Evolutionary conservation across 2,797 vertebrate species (phyloP), one percentile per base, ranked within the genome.

Genomic region (Hippocampus kuda): DNA sequence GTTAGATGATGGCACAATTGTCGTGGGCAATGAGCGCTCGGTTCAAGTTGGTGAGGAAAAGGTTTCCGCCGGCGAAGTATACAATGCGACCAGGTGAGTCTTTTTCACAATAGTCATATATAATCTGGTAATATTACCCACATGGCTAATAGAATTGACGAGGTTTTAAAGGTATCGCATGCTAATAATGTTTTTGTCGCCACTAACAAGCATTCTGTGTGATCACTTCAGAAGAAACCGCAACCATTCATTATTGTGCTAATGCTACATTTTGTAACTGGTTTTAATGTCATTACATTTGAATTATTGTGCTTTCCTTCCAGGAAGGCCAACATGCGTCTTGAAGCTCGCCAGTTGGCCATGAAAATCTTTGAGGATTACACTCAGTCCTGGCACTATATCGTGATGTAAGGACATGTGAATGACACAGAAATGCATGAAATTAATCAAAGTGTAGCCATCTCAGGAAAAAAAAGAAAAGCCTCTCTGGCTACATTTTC

Each of bases 301-400:
- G 15, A 42, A 67, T 54, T 67, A 27, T 34, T 22, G 10, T 42
- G 27, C 34, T 0, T 53, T 72, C 68, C 0, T 75, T 30, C 27
- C 81, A 99, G 97, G 72, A 93, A 92, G 66, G 95, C 95, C 38
- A 98, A 95, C 7, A 65, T 92, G 42, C 90, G 92, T 2, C 83
- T 94, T 69, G 94, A 98, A 78, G 84, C 93, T 1, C 88, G 95
- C 2, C 92, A 96, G 66, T 86, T 97, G 73, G 94, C 94, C 77
- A 97, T 99, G 96, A 92, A 92, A 85, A 94, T 99, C 78, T 98
- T 99, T 71, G 95, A 99, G 80, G 96, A 99, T 72, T 98, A 95
- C 85, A 98, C 95, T 0, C 92, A 93, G 38, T 98, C 96, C 2
- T 99, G 96, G 96, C 91, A 96, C 82, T 99, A 94, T 94, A 99